Conservation (phyloP, 2,888 invertebrate genomes). For the Drosophila meridiana region DNA sequence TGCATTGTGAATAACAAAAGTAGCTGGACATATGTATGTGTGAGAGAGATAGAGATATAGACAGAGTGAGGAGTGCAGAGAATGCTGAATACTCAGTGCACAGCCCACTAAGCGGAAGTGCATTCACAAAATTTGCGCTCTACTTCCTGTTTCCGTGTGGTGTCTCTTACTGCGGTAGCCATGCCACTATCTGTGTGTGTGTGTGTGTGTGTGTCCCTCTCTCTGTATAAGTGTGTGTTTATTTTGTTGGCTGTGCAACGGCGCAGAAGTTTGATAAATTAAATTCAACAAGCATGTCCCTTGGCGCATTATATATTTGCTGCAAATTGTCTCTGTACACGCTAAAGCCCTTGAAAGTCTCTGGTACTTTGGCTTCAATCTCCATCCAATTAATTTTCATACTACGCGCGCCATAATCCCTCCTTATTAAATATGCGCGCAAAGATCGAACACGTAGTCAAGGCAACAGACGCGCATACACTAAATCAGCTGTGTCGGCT, state of each 20-base stretch:
- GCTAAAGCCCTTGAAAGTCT: neutral
- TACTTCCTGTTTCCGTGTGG: slow-evolving; percentile 68
- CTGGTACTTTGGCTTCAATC: slow-evolving; percentile 2
- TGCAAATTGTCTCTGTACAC: neutral
- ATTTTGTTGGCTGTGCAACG: slow-evolving; percentile 51
- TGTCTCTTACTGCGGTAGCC: slow-evolving; percentile 47
- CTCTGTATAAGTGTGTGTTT: slow-evolving; percentile 13
- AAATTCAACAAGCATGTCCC: slow-evolving; percentile 48
- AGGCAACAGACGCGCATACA: neutral
- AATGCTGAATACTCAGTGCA: neutral
- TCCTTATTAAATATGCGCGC: neutral
- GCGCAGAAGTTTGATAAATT: slow-evolving; percentile 75
- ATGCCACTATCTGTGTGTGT: slow-evolving; percentile 10
- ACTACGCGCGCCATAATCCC: neutral
- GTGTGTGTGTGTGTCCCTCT: slow-evolving; percentile 4
- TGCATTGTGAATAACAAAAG: slow-evolving; percentile 58
- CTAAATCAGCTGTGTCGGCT: neutral
- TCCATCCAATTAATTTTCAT: slow-evolving; percentile 3
- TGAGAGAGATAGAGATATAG: neutral
- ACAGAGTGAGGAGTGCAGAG: neutral
- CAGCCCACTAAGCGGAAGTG: slow-evolving; percentile 66
- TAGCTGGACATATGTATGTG: neutral
- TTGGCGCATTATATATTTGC: slow-evolving; percentile 43
- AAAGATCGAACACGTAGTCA: neutral
- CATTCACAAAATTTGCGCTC: slow-evolving; percentile 74